phyloP scores from a whole-genome alignment of 2,888 invertebrate genomes.

The Lottia scabra region DNA sequence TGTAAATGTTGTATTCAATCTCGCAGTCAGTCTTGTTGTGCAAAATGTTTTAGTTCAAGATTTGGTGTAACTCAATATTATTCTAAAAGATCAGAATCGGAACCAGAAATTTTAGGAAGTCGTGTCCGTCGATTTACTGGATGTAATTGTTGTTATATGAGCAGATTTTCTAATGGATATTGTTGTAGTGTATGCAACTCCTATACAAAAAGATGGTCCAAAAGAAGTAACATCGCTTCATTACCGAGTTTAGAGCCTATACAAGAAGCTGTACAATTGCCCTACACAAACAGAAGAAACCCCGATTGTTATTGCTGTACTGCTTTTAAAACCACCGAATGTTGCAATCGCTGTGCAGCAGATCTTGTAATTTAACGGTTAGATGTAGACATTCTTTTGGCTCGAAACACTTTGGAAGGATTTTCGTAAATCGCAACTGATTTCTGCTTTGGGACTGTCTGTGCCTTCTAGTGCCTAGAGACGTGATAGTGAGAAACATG shows the following conservation, averaged over 20 bases:
- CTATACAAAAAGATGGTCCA: conserved; percentile 13
- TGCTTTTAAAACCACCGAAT: neutral
- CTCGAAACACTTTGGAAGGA: too few relatives aligned
- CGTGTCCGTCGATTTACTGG: conserved; percentile 17
- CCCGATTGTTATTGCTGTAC: neutral
- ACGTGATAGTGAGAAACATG: too few relatives aligned
- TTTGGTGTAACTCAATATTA: conserved; percentile 13
- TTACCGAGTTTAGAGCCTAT: neutral
- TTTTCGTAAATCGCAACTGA: too few relatives aligned
- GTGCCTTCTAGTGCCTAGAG: too few relatives aligned
- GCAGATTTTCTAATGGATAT: conserved; percentile 15
- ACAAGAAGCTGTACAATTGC: neutral
- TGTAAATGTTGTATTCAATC: conserved; percentile 17
- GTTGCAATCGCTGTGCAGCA: neutral
- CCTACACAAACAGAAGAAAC: neutral
- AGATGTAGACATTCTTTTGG: too few relatives aligned
- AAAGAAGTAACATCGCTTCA: conserved; percentile 8
- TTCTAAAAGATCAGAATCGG: conserved; percentile 14
- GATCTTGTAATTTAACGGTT: too few relatives aligned
- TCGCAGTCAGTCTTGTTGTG: conserved; percentile 16
- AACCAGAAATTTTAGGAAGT: neutral
- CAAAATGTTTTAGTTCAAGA: conserved; percentile 21
- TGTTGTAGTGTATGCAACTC: conserved; percentile 20
- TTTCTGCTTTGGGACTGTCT: too few relatives aligned
- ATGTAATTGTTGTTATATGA: conserved; percentile 21